phyloP scores from a whole-genome alignment of 2,113 vertebrate genomes.

The Pseudorasbora parva region DNA sequence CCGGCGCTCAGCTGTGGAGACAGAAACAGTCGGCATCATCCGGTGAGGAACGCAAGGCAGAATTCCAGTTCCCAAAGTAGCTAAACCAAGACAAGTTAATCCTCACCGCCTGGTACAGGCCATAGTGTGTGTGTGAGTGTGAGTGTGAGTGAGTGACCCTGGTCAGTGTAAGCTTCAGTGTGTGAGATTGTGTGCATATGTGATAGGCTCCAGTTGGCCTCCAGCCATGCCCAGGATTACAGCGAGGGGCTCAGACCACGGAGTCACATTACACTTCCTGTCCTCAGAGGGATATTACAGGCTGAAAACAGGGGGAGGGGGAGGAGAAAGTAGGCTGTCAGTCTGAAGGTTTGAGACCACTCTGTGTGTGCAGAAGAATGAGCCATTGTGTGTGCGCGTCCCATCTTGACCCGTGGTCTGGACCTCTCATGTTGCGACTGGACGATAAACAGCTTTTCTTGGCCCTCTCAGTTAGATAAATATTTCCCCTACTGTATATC shows the following conservation, averaged over 20 bases:
- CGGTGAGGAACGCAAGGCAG: constrained; percentile 50
- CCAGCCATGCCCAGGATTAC: constrained; percentile 65
- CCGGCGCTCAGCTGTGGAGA: constrained; percentile 83
- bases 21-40: constrained; percentile 79
- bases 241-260: constrained; percentile 63
- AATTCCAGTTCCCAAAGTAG: constrained; percentile 49
- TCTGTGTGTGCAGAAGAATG: constrained; percentile 67
- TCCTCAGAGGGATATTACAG: constrained; percentile 68
- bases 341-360: background rate
- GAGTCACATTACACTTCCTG: constrained; percentile 77
- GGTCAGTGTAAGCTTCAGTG: constrained; percentile 35
- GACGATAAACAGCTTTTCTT: constrained; percentile 36
- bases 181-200: constrained; percentile 50
- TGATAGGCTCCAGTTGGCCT: constrained; percentile 64
- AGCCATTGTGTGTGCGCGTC: constrained; percentile 72
- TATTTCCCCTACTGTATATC: constrained; percentile 17
- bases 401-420: constrained; percentile 60
- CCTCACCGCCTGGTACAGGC: constrained; percentile 22
- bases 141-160: background rate
- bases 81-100: constrained; percentile 47
- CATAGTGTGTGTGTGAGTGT: constrained; percentile 18
- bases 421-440: constrained; percentile 26
- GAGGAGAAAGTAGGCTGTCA: background rate
- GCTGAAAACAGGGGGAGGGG: constrained; percentile 42
- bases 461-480: background rate